Percentiles rank a stretch among this genome's conserved stretches.
Evolutionary conservation across 2,888 invertebrate species (phyloP).

Genomic region (Gryllus longicercus): DNA sequence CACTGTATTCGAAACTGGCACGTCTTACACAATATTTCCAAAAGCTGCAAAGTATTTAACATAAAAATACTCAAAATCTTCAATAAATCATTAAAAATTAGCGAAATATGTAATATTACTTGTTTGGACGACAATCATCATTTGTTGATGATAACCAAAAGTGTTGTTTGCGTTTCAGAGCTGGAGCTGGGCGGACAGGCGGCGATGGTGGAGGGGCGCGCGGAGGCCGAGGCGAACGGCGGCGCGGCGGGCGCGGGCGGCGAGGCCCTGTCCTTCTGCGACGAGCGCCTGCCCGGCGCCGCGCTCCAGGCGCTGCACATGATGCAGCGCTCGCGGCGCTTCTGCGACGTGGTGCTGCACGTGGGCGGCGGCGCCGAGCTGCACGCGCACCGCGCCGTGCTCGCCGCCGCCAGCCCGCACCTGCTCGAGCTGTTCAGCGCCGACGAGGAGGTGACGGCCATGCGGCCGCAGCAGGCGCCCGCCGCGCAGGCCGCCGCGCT

Average conservation of each 20-base stretch:
- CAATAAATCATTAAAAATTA: too few species aligned
- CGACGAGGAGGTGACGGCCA: conserved; percentile 52
- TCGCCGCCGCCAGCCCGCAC: conserved; percentile 74
- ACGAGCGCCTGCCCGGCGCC: conserved; percentile 57
- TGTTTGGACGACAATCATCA: too few species aligned
- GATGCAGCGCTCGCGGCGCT: conserved; percentile 77
- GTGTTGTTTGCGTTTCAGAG: background rate
- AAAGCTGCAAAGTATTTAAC: too few species aligned
- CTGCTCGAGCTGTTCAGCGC: conserved; percentile 69
- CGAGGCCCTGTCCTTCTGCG: conserved; percentile 51
- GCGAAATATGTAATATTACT: too few species aligned
- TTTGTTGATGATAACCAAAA: too few species aligned
- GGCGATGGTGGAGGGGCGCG: background rate
- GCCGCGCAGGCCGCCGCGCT: conserved; percentile 33
- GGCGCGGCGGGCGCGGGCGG: background rate
- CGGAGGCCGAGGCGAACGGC: background rate
- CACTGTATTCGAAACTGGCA: too few species aligned
- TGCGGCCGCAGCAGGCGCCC: conserved; percentile 47
- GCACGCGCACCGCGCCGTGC: conserved; percentile 72
- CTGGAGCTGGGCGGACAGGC: background rate
- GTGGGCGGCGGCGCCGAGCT: conserved; percentile 70
- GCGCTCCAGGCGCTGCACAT: conserved; percentile 68
- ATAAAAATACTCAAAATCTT: too few species aligned
- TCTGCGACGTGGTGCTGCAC: conserved; percentile 81
- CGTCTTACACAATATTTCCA: too few species aligned